Base-by-base conservation (phyloP, 2,797 vertebrate genomes). In the Melanogrammus aeglefinus region DNA sequence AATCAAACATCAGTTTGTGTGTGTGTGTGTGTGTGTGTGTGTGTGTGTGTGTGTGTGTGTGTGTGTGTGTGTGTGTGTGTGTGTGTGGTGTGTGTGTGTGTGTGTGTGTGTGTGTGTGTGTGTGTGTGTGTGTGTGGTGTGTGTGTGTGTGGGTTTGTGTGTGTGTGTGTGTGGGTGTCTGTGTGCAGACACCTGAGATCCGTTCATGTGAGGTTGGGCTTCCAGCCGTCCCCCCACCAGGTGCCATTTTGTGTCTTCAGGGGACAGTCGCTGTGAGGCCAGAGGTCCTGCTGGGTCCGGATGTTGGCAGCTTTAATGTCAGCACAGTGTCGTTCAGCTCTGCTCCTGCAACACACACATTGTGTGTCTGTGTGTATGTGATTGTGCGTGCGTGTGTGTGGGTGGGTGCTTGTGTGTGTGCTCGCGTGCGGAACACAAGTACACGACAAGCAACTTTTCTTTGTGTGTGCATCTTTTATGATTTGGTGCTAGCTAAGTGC, bases 391-490 rank as follows among this genome's bases (percentile, higher is more conserved):
- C 33, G 10, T 0, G 36, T 5, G 21, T 77, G 38, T n/a, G n/a
- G n/a, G n/a, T 78, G 76, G 72, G 73, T 41, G 39, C 76, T 84
- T 83, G 38, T 3, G 29, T 14, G 16, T 1, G 33, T 78, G 74
- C 2, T 27, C 78, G 74, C 75, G 76, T 38, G 16, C 0, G 36
- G 2, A 14, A 76, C 27, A 39, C 38, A 39, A 47, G 44, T 47
- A 47, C 44, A 47, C 14, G 3, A 47, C 44, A 47, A 47, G 12
- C 44, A 47, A 47, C 44, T 3, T 47, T 47, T 47, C 13, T 47
- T 14, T 47, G 44, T 47, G 44, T 47, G 44, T 87, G 88, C 82
- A 81, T 85, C 81, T 87, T 87, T 81, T 79, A 79, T 74, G 71
- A 74, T 77, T 76, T 84, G 77, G 74, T 3, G 44, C 44, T 47